Conservation (phyloP, 1,140 invertebrate species). For the Mylabris phalerata region DNA sequence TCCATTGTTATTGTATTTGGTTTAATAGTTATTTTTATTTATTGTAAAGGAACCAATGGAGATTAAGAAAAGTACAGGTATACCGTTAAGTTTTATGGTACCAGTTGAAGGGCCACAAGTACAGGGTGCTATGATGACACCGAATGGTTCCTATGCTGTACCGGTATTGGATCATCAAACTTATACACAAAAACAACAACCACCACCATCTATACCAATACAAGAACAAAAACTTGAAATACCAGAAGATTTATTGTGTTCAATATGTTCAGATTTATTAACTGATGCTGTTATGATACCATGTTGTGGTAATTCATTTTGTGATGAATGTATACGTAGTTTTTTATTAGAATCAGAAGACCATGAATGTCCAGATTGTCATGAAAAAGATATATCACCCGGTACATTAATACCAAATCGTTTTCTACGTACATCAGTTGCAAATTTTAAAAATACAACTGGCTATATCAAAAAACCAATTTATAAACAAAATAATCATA, state of each 20-base stretch:
- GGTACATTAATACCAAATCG: slow-evolving; percentile 89
- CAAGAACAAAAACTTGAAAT: slow-evolving; percentile 66
- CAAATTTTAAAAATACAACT: slow-evolving; percentile 83
- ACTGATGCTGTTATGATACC: slow-evolving; percentile 94
- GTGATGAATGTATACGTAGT: slow-evolving; percentile 94
- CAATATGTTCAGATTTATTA: slow-evolving; percentile 86
- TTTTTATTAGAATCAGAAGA: slow-evolving; percentile 87
- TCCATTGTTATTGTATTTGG: too few relatives aligned
- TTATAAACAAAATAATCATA: slow-evolving; percentile 25
- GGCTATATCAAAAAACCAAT: slow-evolving; percentile 58
- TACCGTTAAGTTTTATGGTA: slow-evolving; percentile 94
- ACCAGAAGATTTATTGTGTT: slow-evolving; percentile 86
- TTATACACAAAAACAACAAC: slow-evolving; percentile 40
- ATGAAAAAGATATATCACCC: slow-evolving; percentile 86
- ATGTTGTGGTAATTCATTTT: slow-evolving; percentile 96
- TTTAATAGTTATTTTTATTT: slow-evolving; percentile 23
- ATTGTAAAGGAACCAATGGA: slow-evolving; percentile 58
- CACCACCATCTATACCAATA: slow-evolving; percentile 58
- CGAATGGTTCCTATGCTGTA: slow-evolving; percentile 84
- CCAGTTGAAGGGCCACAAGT: slow-evolving; percentile 81
- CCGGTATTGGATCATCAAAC: slow-evolving; percentile 87
- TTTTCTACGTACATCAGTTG: slow-evolving; percentile 80
- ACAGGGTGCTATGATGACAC: slow-evolving; percentile 90
- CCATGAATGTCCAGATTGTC: slow-evolving; percentile 89
- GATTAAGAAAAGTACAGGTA: slow-evolving; percentile 92